Conservation (phyloP, 2,113 vertebrate species). For the Clarias batrachus region DNA sequence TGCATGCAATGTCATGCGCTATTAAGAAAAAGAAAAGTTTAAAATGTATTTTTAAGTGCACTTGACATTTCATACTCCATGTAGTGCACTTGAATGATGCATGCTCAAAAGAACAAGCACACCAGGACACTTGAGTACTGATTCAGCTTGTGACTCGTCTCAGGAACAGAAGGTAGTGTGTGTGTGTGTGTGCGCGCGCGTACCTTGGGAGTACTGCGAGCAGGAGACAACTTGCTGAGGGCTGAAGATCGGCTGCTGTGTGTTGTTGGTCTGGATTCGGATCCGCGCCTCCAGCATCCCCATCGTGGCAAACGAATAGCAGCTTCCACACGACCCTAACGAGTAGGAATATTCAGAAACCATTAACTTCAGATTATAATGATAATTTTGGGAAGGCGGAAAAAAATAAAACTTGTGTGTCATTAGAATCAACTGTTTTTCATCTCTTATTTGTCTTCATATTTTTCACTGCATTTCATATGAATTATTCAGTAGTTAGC, state of each 20-base stretch:
- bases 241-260: slow-evolving; percentile 80
- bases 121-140: neutral
- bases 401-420: no score
- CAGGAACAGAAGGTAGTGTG: neutral
- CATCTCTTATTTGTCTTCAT: no score
- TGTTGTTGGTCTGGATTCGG: slow-evolving; percentile 87
- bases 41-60: neutral
- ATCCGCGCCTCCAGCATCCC: slow-evolving; percentile 92
- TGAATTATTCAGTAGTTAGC: no score
- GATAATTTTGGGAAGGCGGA: no score
- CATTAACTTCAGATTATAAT: neutral
- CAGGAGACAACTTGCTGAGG: slow-evolving; percentile 94
- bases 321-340: slow-evolving; percentile 86
- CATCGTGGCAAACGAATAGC: slow-evolving; percentile 89
- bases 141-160: neutral
- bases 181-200: neutral
- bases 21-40: neutral
- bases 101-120: neutral
- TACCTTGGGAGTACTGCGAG: slow-evolving; percentile 93
- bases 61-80: neutral
- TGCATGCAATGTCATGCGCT: neutral
- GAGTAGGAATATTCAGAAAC: neutral
- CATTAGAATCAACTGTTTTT: no score
- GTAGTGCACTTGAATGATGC: neutral
- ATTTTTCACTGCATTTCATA: no score